These are phyloP conservation scores for Gastracanthus pulcherrimus DNA, from an alignment of 2,888 invertebrate species.

Conservation along the genomic window DNA sequence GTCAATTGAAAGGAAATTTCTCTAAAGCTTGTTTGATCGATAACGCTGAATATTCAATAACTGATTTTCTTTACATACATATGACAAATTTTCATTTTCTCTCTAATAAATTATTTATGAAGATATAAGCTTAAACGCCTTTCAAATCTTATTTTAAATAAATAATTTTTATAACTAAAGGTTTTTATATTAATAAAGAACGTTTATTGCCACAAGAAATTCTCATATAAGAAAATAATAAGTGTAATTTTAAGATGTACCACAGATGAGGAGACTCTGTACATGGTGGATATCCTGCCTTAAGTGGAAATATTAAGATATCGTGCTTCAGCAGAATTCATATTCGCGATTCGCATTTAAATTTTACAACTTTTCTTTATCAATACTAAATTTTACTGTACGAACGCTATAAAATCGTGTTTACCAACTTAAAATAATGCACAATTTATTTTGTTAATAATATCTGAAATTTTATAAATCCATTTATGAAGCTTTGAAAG, in stretches of 20 bases:
- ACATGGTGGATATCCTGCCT: not conserved
- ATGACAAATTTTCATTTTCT: no score
- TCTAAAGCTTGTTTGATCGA: not conserved
- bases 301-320: slow-evolving; percentile 48
- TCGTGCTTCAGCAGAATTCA: not conserved
- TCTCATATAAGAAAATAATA: not conserved
- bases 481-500: no score
- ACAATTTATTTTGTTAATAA: no score
- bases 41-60: not conserved
- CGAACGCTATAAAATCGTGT: not conserved
- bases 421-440: not conserved
- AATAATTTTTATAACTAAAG: no score
- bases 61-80: not conserved
- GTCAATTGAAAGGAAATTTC: slow-evolving; percentile 1
- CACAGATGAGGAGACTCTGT: not conserved
- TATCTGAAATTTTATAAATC: no score
- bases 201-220: no score
- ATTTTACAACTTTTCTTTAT: slow-evolving; percentile 33
- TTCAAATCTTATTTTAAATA: no score
- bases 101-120: no score
- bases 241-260: not conserved
- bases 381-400: not conserved
- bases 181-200: no score
- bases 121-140: no score
- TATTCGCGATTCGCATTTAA: not conserved